Conservation (phyloP, 1,140 invertebrate genomes). For the Sycophaga agraensis region DNA sequence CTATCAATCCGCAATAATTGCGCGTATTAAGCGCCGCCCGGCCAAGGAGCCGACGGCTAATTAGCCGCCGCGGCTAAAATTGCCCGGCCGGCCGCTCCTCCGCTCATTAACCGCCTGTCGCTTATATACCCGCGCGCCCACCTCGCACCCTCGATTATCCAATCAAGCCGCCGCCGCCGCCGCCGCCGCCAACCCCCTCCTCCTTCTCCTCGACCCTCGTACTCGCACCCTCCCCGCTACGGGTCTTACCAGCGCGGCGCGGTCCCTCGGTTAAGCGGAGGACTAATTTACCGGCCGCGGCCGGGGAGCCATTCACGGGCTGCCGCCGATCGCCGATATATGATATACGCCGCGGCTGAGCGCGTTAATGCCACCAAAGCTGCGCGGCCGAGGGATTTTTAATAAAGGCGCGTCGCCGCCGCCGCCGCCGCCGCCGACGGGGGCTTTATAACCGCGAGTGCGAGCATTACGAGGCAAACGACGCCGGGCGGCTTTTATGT, state of each 20-base stretch:
- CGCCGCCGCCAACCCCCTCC: no score
- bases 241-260: no score
- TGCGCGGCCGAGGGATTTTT: conserved; percentile 4
- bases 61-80: conserved; percentile 39
- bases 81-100: background rate
- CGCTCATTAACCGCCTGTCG: background rate
- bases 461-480: conserved; percentile 15
- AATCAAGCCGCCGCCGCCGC: background rate
- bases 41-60: conserved; percentile 38
- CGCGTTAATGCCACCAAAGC: background rate
- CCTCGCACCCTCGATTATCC: no score
- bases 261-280: no score
- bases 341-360: conserved; percentile 9
- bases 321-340: background rate
- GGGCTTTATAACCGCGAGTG: conserved; percentile 22
- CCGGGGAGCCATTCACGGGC: no score
- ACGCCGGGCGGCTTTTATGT: conserved; percentile 11
- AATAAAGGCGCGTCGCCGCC: conserved; percentile 14
- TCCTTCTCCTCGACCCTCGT: background rate
- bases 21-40: conserved; percentile 47
- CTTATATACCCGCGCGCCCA: background rate
- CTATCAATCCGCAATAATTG: conserved; percentile 56
- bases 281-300: no score
- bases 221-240: no score
- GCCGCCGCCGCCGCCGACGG: background rate